Percentiles rank a stretch among this genome's conserved stretches.
phyloP scores from a whole-genome alignment of 2,888 invertebrate genomes.

The Drosophila formosana region DNA sequence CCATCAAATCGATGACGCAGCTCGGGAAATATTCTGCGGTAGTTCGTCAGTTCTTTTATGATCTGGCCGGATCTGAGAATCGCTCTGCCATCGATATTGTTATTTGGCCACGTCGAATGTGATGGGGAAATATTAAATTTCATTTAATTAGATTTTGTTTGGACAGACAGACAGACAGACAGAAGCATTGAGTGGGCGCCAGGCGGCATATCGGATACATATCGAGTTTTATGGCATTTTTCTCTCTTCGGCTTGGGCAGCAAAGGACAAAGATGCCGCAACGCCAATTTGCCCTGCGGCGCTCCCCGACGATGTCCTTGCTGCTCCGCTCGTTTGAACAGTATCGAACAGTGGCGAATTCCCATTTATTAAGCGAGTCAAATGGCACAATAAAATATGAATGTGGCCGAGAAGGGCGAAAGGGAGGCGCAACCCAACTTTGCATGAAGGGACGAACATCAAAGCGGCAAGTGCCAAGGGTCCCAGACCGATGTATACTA shows the following conservation, averaged over 20 bases:
- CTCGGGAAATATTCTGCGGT: background rate
- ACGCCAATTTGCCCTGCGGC: conserved; percentile 26
- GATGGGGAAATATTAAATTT: conserved; percentile 58
- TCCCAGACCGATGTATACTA: background rate
- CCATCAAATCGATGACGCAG: conserved; percentile 1
- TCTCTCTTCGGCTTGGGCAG: conserved; percentile 29
- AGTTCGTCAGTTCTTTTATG: background rate
- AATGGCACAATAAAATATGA: conserved; percentile 69
- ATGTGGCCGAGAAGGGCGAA: conserved; percentile 4
- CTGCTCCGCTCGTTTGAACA: background rate
- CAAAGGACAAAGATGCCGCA: conserved; percentile 39
- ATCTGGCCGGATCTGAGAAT: background rate
- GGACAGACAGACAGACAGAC: conserved; percentile 21
- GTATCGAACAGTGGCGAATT: conserved; percentile 48
- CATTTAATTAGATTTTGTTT: conserved; percentile 73
- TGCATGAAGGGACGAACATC: conserved; percentile 53
- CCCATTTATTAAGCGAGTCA: conserved; percentile 69
- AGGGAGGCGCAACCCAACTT: conserved; percentile 43
- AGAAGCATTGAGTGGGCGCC: conserved; percentile 34
- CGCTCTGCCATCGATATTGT: conserved; percentile 12
- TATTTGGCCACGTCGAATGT: conserved; percentile 32
- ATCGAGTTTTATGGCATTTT: conserved; percentile 59
- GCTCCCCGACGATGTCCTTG: background rate
- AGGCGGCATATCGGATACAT: conserved; percentile 49
- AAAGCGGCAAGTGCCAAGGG: conserved; percentile 36